Conservation (phyloP, 2,797 vertebrate genomes). For the Kryptolebias ocellatus region DNA sequence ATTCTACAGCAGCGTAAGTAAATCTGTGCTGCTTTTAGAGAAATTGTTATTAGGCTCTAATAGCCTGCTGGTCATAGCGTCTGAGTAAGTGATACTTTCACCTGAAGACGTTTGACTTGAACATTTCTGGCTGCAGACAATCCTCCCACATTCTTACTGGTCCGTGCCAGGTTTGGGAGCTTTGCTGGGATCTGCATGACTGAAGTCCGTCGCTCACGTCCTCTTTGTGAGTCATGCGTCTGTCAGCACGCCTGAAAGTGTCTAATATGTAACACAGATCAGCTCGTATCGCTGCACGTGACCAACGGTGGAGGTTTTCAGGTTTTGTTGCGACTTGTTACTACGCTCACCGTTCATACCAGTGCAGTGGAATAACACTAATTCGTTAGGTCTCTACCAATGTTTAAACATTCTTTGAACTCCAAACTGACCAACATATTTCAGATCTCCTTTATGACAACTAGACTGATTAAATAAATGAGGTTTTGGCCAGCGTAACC, state of each 20-base stretch:
- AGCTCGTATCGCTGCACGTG: not conserved
- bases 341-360: not conserved
- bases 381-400: not conserved
- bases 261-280: slow-evolving; percentile 28
- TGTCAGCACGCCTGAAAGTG: slow-evolving; percentile 33
- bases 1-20: no score
- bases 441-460: no score
- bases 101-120: not conserved
- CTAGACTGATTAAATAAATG: no score
- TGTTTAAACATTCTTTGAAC: not conserved
- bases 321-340: slow-evolving; percentile 35
- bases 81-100: no score
- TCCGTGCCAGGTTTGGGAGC: slow-evolving; percentile 21
- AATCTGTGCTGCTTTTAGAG: no score
- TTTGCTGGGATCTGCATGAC: slow-evolving; percentile 33
- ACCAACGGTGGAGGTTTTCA: not conserved
- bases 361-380: no score
- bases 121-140: slow-evolving; percentile 16
- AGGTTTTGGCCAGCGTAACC: no score
- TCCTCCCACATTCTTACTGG: slow-evolving; percentile 15
- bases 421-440: not conserved
- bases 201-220: slow-evolving; percentile 19
- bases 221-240: slow-evolving; percentile 57
- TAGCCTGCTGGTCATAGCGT: no score
- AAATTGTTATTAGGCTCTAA: no score